phyloP scores from a whole-genome alignment of 2,888 invertebrate species.

The Tinea pellionella region DNA sequence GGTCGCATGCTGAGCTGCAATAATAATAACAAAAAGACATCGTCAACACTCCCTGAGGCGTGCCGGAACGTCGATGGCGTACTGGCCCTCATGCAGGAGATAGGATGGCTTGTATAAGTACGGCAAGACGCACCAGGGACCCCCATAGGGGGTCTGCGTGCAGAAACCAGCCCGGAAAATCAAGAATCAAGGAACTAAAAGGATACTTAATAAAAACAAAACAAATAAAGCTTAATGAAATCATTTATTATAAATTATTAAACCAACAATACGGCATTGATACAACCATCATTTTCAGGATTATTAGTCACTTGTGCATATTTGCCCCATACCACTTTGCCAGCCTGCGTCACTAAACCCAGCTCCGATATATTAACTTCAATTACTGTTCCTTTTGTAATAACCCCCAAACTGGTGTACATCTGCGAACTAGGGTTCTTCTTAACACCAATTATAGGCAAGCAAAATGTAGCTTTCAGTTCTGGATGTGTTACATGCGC shows the following conservation, averaged over 20 bases:
- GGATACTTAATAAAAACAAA: not conserved
- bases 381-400: constrained; percentile 97
- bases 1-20: no score
- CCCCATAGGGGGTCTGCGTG: no score
- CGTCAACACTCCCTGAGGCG: no score
- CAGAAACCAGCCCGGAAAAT: no score
- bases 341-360: constrained; percentile 97
- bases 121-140: no score
- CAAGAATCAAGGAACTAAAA: not conserved
- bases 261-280: constrained; percentile 97
- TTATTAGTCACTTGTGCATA: constrained; percentile 99
- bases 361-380: constrained; percentile 99
- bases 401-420: constrained; percentile 97
- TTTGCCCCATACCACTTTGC: constrained; percentile 99
- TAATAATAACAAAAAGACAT: no score
- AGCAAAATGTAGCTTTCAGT: constrained; percentile 95
- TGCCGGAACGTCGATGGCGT: no score
- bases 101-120: no score
- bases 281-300: constrained; percentile 99
- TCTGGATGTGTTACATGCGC: constrained; percentile 99
- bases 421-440: constrained; percentile 98
- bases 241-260: constrained; percentile 40
- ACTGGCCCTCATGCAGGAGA: no score
- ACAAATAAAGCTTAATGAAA: constrained; percentile 8
- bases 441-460: constrained; percentile 98